A percentile compares a stretch with the other conserved stretches of the same genome.
Evolutionary conservation across 2,113 vertebrate genomes (phyloP).

Genomic region (Zosterops borbonicus): DNA sequence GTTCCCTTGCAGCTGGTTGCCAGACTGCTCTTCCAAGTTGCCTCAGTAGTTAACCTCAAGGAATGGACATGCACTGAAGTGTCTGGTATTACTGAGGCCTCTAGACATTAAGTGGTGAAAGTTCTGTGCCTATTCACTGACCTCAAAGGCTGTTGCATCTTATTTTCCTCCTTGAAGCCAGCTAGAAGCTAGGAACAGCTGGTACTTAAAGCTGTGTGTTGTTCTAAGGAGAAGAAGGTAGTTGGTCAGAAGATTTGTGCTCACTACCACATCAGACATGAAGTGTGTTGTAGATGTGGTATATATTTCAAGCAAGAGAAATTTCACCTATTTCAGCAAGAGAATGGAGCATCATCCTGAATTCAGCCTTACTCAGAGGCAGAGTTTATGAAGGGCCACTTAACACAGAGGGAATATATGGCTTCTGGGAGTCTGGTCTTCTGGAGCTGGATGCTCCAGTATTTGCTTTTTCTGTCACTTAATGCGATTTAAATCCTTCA

Average conservation of each 20-base stretch:
- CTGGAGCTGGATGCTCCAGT: neutral
- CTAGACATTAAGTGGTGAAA: neutral
- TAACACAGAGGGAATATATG: neutral
- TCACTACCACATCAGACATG: neutral
- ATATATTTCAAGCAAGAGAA: neutral
- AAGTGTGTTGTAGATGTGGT: neutral
- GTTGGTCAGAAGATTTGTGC: neutral
- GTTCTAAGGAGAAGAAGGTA: neutral
- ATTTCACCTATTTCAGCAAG: neutral
- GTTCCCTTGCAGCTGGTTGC: neutral
- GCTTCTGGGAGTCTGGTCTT: neutral
- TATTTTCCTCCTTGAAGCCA: neutral
- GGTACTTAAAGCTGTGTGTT: neutral
- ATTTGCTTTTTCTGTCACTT: neutral
- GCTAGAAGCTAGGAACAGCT: neutral
- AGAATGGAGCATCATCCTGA: neutral
- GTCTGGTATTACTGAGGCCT: neutral
- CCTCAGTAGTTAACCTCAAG: neutral
- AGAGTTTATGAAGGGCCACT: neutral
- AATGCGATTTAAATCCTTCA: neutral
- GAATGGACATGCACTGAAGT: neutral
- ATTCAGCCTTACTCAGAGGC: neutral
- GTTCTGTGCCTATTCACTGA: neutral
- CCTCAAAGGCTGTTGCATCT: neutral
- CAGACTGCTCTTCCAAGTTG: neutral